A percentile compares a stretch with the other conserved stretches of the same genome.
Conservation (phyloP, 2,888 invertebrate species). For the Unio pictorum region DNA sequence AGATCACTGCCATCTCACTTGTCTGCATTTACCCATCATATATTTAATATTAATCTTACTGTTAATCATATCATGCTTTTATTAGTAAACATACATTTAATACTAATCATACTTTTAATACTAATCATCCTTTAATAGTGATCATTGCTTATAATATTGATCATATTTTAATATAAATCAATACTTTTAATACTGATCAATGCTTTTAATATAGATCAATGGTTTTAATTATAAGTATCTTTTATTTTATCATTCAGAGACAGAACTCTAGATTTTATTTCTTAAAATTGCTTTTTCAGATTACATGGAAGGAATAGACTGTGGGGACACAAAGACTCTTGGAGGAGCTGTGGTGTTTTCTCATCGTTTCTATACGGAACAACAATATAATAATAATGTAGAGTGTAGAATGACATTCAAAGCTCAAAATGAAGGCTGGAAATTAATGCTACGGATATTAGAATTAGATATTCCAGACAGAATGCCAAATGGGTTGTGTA, state of each 20-base stretch:
- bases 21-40: too few species aligned
- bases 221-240: too few species aligned
- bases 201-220: too few species aligned
- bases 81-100: too few species aligned
- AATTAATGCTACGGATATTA: conserved; percentile 61
- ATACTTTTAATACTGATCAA: too few species aligned
- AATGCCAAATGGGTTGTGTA: conserved; percentile 55
- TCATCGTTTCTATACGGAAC: conserved; percentile 44
- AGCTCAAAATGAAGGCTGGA: conserved; percentile 60
- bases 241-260: not conserved
- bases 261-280: not conserved
- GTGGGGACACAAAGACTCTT: conserved; percentile 53
- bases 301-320: conserved; percentile 63
- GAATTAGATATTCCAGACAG: conserved; percentile 66
- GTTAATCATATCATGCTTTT: too few species aligned
- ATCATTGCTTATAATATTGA: too few species aligned
- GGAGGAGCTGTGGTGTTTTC: conserved; percentile 67
- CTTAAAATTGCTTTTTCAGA: conserved; percentile 47
- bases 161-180: too few species aligned
- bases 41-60: too few species aligned
- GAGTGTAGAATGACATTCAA: conserved; percentile 65
- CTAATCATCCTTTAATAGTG: too few species aligned
- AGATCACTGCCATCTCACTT: too few species aligned
- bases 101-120: too few species aligned
- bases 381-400: conserved; percentile 50